These are phyloP conservation scores for Drosophila murphyi DNA, from an alignment of 1,140 invertebrate genomes.

Conservation along the genomic window DNA sequence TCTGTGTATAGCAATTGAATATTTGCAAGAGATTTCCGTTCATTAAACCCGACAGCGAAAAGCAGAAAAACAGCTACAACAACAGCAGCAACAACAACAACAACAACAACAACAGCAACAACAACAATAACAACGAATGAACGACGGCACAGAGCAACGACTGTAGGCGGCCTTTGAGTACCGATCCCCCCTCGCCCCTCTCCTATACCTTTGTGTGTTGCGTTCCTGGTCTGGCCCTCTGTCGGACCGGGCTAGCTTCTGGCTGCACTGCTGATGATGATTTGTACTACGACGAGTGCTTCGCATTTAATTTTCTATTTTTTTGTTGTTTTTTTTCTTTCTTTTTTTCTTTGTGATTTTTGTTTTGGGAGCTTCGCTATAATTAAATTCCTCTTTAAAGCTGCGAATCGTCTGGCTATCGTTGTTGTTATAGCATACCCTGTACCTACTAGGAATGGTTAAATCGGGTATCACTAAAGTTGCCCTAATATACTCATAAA, in stretches of 20 bases:
- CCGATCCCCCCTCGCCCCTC: slow-evolving; percentile 13
- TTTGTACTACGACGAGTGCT: slow-evolving; percentile 29
- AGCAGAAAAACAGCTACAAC: slow-evolving; percentile 53
- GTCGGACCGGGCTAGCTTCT: slow-evolving; percentile 21
- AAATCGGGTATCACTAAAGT: neutral
- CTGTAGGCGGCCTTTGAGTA: slow-evolving; percentile 59
- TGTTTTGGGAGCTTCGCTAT: slow-evolving; percentile 56
- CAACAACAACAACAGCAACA: slow-evolving; percentile 11
- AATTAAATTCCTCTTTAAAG: slow-evolving; percentile 79
- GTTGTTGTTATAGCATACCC: neutral
- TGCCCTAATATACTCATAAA: no score
- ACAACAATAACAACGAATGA: slow-evolving; percentile 15
- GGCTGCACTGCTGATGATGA: slow-evolving; percentile 26
- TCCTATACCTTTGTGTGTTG: neutral
- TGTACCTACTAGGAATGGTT: neutral
- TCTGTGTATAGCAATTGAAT: slow-evolving; percentile 80
- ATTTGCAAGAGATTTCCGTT: slow-evolving; percentile 83
- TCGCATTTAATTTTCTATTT: slow-evolving; percentile 33
- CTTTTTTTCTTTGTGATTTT: slow-evolving; percentile 40
- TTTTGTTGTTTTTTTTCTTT: slow-evolving; percentile 26
- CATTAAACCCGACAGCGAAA: slow-evolving; percentile 80
- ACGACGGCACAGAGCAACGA: slow-evolving; percentile 40
- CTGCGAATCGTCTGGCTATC: slow-evolving; percentile 26
- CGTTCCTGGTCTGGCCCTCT: slow-evolving; percentile 17
- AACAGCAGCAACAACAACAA: slow-evolving; percentile 36